Conservation (phyloP, 2,113 vertebrate genomes). For the Xenopus borealis region DNA sequence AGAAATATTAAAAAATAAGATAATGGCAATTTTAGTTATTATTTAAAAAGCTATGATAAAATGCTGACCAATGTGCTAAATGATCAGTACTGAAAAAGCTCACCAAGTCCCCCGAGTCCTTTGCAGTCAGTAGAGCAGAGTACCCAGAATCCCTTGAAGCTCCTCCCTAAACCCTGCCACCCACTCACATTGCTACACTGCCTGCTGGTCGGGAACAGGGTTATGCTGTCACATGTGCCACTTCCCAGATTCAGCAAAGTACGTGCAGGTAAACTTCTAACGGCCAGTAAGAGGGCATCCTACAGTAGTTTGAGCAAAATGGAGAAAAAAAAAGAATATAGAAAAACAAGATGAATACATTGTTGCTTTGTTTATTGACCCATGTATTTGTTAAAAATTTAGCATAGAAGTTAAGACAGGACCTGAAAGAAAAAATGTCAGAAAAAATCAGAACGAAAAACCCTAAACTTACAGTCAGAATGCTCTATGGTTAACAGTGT, state of each 20-base stretch:
- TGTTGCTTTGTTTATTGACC: no score
- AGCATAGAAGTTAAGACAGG: no score
- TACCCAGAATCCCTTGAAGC: slow-evolving; percentile 36
- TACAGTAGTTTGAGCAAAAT: slow-evolving; percentile 52
- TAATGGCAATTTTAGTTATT: no score
- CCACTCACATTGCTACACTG: slow-evolving; percentile 80
- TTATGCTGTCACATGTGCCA: slow-evolving; percentile 70
- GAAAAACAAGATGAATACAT: no score
- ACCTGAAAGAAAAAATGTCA: no score
- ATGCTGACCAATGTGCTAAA: neutral
- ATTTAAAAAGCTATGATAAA: neutral
- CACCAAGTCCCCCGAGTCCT: slow-evolving; percentile 36
- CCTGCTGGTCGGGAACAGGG: slow-evolving; percentile 81
- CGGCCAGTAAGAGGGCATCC: slow-evolving; percentile 84
- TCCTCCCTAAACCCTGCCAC: neutral
- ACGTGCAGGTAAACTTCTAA: slow-evolving; percentile 85
- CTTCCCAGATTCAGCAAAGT: slow-evolving; percentile 80
- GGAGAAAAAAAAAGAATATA: neutral
- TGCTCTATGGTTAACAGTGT: no score
- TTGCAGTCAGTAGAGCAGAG: slow-evolving; percentile 31
- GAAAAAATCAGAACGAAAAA: no score
- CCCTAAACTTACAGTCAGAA: no score
- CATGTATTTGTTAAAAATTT: no score
- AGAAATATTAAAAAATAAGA: no score
- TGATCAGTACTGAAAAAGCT: slow-evolving; percentile 28